Evolutionary conservation across 2,888 invertebrate species (phyloP), one percentile per base, ranked within the genome.

Genomic region (Cacoxenus indagator): DNA sequence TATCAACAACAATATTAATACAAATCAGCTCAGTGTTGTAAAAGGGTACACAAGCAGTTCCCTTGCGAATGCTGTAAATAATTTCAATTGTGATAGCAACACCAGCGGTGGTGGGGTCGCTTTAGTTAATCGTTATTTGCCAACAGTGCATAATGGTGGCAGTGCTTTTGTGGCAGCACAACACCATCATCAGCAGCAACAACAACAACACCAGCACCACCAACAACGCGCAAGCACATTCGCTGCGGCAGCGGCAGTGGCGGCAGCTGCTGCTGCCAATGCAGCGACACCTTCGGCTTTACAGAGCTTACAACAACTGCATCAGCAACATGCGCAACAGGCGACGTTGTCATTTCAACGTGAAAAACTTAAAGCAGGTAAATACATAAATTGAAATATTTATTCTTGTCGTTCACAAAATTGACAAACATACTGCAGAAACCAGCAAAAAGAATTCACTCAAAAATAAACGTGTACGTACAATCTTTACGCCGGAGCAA

Each of bases 401-500:
- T 5, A 9, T 19, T 2, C 2, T 51, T 51, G 14, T 22, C 51
- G 14, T 19, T n/a, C 24, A 57, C 3, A 55, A 22, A 19, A 48
- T 0, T 6, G 26, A 4, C 48, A 48, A 48, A 48, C 8, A n/a
- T 48, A 8, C 14, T 19, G 14, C 45, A 90, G 90, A 90, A 69
- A 85, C 85, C 4, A 79, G 81, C 48, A 84, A 89, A 73, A 89
- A 89, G 74, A 82, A 86, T 6, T 84, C 88, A 1, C 78, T 90
- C n/a, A 89, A 89, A 81, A 94, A 94, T 82, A 98, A 98, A 89
- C 90, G 98, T 73, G 96, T 98, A 46, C 90, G 98, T 26, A 98
- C 98, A 0, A 98, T 98, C 81, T 98, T 98, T 90, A 98, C 98
- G 0, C 97, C 97, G 0, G 98, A 98, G 81, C 98, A 98, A 88